These are phyloP conservation scores for Zeugodacus cucurbitae DNA, from an alignment of 1,140 invertebrate genomes.

Conservation along the genomic window DNA sequence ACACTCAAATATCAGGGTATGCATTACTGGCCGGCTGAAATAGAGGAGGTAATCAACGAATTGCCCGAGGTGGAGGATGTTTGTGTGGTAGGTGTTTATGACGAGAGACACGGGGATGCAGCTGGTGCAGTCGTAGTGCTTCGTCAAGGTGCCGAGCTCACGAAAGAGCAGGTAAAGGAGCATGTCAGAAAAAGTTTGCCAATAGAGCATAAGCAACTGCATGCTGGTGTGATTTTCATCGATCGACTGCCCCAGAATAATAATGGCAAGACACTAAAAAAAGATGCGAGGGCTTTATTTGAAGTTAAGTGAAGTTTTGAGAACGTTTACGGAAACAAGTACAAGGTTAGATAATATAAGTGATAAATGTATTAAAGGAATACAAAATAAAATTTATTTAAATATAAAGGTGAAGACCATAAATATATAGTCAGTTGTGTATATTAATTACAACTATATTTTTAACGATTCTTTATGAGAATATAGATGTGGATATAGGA, in stretches of 20 bases:
- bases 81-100: conserved; percentile 55
- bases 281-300: conserved; percentile 44
- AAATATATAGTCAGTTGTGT: too few relatives aligned
- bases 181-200: conserved; percentile 55
- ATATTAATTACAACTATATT: too few relatives aligned
- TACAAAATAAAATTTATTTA: too few relatives aligned
- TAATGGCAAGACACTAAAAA: conserved; percentile 49
- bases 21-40: conserved; percentile 60
- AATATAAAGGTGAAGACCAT: too few relatives aligned
- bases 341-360: too few relatives aligned
- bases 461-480: too few relatives aligned
- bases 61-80: conserved; percentile 50
- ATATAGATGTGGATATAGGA: too few relatives aligned
- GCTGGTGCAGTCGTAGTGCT: conserved; percentile 52
- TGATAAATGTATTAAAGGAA: too few relatives aligned
- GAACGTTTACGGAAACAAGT: background rate
- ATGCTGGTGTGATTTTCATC: conserved; percentile 72
- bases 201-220: conserved; percentile 67
- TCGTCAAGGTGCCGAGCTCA: conserved; percentile 43
- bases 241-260: conserved; percentile 72
- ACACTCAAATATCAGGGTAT: conserved; percentile 75
- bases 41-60: conserved; percentile 51
- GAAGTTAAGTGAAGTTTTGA: background rate
- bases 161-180: conserved; percentile 49
- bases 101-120: conserved; percentile 49